Conservation (phyloP, 37 sponge, comb jelly and placozoan species). For the Bolinopsis microptera region DNA sequence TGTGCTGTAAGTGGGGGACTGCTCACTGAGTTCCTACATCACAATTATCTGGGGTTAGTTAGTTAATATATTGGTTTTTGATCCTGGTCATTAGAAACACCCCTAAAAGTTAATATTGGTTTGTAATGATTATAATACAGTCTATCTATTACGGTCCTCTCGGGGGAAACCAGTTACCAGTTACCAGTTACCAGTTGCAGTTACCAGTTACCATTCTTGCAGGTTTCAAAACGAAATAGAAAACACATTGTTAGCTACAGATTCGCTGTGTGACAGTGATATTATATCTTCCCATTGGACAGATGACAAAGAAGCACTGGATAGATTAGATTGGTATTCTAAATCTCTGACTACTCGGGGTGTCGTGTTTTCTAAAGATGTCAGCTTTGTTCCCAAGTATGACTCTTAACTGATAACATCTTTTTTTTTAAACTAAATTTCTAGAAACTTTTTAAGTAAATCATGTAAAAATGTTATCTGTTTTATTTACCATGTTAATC, state of each 20-base stretch:
- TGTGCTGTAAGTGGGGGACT: background rate
- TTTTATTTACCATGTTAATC: no score
- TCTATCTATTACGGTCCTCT: no score
- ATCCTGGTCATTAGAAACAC: no score
- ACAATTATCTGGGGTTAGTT: slow-evolving; percentile 38
- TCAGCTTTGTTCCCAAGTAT: slow-evolving; percentile 17
- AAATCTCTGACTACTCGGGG: background rate
- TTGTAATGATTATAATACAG: no score
- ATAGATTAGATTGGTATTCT: background rate
- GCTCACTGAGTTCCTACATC: slow-evolving; percentile 33
- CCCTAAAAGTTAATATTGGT: no score
- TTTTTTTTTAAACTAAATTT: no score
- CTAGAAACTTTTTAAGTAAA: no score
- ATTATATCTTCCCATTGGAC: background rate
- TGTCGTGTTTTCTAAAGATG: background rate
- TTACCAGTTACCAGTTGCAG: no score
- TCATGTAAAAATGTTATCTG: no score
- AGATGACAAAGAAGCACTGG: background rate
- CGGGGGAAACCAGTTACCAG: no score
- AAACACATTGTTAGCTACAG: background rate
- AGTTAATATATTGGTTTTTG: no score
- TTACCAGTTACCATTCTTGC: no score
- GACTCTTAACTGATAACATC: background rate
- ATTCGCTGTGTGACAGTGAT: slow-evolving; percentile 43
- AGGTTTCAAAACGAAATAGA: background rate